Evolutionary conservation across 2,113 vertebrate species (phyloP).

Genomic region (western clawed frog (Xenopus tropicalis)): DNA sequence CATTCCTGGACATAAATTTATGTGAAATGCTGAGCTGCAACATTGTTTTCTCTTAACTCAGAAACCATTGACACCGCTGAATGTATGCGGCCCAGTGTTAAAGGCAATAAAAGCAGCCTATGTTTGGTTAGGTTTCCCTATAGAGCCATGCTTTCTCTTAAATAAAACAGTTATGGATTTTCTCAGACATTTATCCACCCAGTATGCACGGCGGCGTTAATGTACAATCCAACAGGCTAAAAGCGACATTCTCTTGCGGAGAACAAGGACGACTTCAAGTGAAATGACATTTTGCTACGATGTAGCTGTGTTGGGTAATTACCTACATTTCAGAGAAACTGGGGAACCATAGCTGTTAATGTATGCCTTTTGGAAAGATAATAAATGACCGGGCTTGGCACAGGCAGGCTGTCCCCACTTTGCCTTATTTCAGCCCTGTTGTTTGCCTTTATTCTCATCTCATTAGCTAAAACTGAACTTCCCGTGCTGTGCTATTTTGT

Average conservation of each 20-base stretch:
- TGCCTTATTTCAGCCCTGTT: too few relatives aligned
- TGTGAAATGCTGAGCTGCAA: too few relatives aligned
- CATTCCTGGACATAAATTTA: too few relatives aligned
- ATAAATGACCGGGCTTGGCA: not conserved
- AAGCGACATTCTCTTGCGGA: not conserved
- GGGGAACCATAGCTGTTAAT: not conserved
- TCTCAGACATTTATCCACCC: not conserved
- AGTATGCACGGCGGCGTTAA: not conserved
- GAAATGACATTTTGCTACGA: not conserved
- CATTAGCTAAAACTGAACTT: not conserved
- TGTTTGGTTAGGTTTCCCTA: not conserved
- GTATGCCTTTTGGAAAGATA: not conserved
- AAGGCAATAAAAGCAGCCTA: not conserved
- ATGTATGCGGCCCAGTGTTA: not conserved
- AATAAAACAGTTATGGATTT: too few relatives aligned
- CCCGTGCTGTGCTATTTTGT: not conserved
- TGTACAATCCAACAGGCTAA: not conserved
- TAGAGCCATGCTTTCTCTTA: not conserved
- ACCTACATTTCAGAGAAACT: not conserved
- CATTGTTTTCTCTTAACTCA: not conserved
- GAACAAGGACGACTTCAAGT: not conserved
- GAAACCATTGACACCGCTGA: not conserved
- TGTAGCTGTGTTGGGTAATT: not conserved
- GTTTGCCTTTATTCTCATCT: not conserved
- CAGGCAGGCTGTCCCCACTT: not conserved